Evolutionary conservation across 2,888 invertebrate genomes (phyloP), one percentile per base, ranked within the genome.

Genomic region (Pilophorus perplexus): DNA sequence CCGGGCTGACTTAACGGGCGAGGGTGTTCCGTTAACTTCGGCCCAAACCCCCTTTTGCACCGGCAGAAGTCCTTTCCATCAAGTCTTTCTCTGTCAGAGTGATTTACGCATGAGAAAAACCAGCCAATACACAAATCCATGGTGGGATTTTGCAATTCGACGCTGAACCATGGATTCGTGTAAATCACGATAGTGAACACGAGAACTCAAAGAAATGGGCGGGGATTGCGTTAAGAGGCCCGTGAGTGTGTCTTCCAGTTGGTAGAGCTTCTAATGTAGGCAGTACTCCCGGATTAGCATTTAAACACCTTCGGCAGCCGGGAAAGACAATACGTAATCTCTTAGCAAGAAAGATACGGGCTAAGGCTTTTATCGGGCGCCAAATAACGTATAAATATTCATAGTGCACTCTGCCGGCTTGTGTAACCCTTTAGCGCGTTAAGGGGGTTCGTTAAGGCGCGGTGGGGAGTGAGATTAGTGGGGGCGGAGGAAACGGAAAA

Each of bases 381-480:
- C 70, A 71, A 71, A 71, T 71, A 70, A 71, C 64, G 69, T 70
- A 71, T 71, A 71, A 71, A 71, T 71, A 71, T 71, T 71, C 71
- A 71, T 70, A 65, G 70, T 55, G 68, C 67, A 67, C 69, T 69
- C 67, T 46, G 54, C 23, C 25, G 52, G 66, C 46, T 55, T 55
- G 57, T 55, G 55, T 65, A 66, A 66, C 66, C 66, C 66, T 66
- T 66, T 66, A 64, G 64, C 42, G 44, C 59, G 42, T 27, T 27
- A 28, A 44, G 22, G 60, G 60, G 60, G 25, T 46, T 44, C 28
- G 44, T 42, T 44, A 38, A 46, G 23, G 60, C 23, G 33, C 38
- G 46, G 28, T 12, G 33, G 46, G 28, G 33, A 16, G 20, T 5
- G 46, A 27, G 44, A 22, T 40, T 52, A 52, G 5, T 12, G 1